Evolutionary conservation across 2,888 invertebrate species (phyloP), one percentile per base, ranked within the genome.

Genomic region (Pyrochroa serraticornis): DNA sequence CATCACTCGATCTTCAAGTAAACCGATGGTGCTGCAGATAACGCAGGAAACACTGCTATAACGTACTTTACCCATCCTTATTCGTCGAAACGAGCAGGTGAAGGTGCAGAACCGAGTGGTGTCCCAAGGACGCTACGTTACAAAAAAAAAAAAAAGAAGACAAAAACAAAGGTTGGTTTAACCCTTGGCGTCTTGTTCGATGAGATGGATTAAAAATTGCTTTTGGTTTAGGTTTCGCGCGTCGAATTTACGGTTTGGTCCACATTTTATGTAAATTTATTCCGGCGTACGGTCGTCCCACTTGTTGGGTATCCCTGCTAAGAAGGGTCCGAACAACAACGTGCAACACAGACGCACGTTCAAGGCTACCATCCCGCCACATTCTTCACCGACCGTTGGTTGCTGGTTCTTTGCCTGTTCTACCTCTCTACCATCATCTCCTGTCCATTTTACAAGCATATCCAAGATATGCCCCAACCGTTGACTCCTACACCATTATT

Each of bases 251-350:
- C 22, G 22, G 22, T 22, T 6, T 57, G 57, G n/a, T 47, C 57
- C 43, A 58, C 50, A 58, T 58, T 22, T 58, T 58, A 58, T 58
- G 57, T 39, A 52, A 58, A 58, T 58, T 50, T 57, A 52, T 52
- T 52, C 57, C 48, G 55, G 43, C 53, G 35, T 45, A 10, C 35
- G 34, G 33, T 43, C 41, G 53, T 42, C 34, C 53, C 53, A 38
- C 53, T 12, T 44, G 32, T 52, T 52, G 31, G 52, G 52, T 22
- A 13, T 44, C 44, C 35, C 53, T 39, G 46, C 35, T 34, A 10
- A 33, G 33, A 34, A 53, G 53, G 53, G 46, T 39, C 53, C 39
- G 45, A 45, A 38, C 44, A 56, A 30, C 7, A 48, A 43, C 48
- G 43, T 47, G 55, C 55, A 54, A 42, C 33, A 54, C 56, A 50